Base-by-base conservation (phyloP, 2,888 invertebrate species). In the Eurytoma adleriae region DNA sequence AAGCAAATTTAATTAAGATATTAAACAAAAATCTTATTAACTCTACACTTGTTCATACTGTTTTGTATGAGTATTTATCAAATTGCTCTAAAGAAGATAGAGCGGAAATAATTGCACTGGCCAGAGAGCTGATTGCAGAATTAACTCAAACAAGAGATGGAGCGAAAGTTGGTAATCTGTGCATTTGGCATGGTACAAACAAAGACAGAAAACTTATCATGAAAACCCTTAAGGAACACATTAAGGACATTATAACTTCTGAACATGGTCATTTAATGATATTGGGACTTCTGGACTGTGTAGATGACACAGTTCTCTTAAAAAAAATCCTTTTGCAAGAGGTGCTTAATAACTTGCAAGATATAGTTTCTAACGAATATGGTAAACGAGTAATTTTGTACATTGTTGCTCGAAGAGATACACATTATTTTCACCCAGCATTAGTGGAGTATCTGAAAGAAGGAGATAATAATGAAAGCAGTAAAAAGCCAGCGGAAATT, bases 271-370 rank as follows among this genome's bases (percentile, higher is more conserved):
- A 98, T 89, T 92, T 95, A 48, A 93, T 96, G 27, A 91, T 99
- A 40, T 92, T 98, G 82, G 94, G 96, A 0, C 92, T 98, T 83
- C 94, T 98, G 84, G 98, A 99, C 89, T 92, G 94, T 0, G 95
- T 98, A 1, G 99, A 99, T 89, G 99, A 99, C 88, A 99, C 98
- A 0, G 96, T 96, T 75, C 92, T 98, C 0, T 93, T 98, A 24
- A 95, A 95, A 86, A 98, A 98, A 90, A 94, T 95, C 0, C 93
- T 96, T 61, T 92, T 96, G 14, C 92, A 94, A 83, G 95, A 95
- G 82, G 91, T 98, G 82, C 91, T 97, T 80, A 93, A 94, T 80
- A 87, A 96, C 24, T 73, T 90, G 18, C 92, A 93, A 83, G 95
- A 95, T 4, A 92, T 98, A 50, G 94, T 95, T 0, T 91, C 92